phyloP scores from a whole-genome alignment of 2,888 invertebrate genomes.

The Diadromus collaris region DNA sequence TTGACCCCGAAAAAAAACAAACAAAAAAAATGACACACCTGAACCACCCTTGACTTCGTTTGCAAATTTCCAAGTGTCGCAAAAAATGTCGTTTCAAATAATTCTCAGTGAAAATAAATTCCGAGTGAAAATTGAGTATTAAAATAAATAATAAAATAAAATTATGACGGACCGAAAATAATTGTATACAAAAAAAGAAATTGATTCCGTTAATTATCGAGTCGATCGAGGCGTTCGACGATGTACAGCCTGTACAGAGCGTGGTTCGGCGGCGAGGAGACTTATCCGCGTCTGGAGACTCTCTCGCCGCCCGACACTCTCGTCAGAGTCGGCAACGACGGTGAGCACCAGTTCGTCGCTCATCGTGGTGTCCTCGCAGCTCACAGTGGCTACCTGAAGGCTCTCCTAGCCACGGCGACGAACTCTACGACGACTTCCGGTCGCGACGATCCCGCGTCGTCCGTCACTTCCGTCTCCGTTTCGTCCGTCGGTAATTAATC shows the following conservation, averaged over 20 bases:
- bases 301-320: slow-evolving; percentile 83
- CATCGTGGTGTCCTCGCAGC: slow-evolving; percentile 85
- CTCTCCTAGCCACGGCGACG: slow-evolving; percentile 81
- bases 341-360: slow-evolving; percentile 85
- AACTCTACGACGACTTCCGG: slow-evolving; percentile 54
- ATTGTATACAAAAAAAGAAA: not conserved
- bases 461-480: slow-evolving; percentile 76
- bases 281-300: slow-evolving; percentile 73
- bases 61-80: not conserved
- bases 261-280: slow-evolving; percentile 77
- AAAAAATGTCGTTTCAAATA: not conserved
- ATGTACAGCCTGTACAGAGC: slow-evolving; percentile 81
- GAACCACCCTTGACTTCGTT: not conserved
- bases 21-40: not conserved
- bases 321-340: slow-evolving; percentile 84
- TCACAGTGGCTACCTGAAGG: slow-evolving; percentile 88
- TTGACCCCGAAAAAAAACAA: not conserved
- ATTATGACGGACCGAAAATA: not conserved
- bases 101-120: not conserved
- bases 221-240: not conserved
- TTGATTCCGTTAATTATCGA: not conserved
- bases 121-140: not conserved
- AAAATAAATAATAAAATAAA: slow-evolving; percentile 2
- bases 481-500: slow-evolving; percentile 77
- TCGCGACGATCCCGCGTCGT: slow-evolving; percentile 51